phyloP scores from a whole-genome alignment of 2,888 invertebrate species.

The Caenorhabditis japonica region DNA sequence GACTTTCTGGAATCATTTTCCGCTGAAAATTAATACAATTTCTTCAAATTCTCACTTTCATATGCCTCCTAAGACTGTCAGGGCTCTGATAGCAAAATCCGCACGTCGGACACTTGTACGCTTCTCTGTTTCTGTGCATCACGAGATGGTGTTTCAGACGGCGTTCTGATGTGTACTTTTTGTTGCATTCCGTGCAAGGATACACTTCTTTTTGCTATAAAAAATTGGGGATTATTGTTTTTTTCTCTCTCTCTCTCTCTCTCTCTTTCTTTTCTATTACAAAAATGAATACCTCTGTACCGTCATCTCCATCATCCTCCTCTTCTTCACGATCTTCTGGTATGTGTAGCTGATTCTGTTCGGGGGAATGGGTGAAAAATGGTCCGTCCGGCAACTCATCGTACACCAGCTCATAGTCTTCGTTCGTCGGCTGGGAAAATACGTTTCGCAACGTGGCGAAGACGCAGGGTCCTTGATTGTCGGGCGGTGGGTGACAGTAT shows the following conservation, averaged over 20 bases:
- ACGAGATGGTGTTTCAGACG: constrained; percentile 41
- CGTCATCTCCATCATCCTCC: constrained; percentile 28
- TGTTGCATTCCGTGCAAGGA: constrained; percentile 30
- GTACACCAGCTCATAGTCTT: constrained; percentile 31
- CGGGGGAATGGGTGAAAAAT: no score
- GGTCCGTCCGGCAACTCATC: background rate
- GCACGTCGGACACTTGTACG: constrained; percentile 41
- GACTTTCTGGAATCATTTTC: no score
- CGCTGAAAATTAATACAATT: background rate
- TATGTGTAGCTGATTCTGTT: background rate
- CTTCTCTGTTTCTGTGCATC: constrained; percentile 36
- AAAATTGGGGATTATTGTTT: background rate
- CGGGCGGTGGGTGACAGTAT: background rate
- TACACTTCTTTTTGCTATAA: constrained; percentile 13
- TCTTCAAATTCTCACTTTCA: constrained; percentile 20
- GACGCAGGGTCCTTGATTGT: constrained; percentile 13
- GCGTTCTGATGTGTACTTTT: constrained; percentile 37
- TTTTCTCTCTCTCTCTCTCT: background rate
- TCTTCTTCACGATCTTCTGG: constrained; percentile 3
- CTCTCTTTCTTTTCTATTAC: background rate
- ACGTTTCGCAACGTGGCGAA: constrained; percentile 38
- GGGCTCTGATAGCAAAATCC: constrained; percentile 52
- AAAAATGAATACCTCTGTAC: no score
- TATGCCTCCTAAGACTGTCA: constrained; percentile 41
- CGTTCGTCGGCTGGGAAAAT: constrained; percentile 6